Evolutionary conservation across 2,888 invertebrate genomes (phyloP), one percentile per base, ranked within the genome.

Genomic region (Drosophila formosana): DNA sequence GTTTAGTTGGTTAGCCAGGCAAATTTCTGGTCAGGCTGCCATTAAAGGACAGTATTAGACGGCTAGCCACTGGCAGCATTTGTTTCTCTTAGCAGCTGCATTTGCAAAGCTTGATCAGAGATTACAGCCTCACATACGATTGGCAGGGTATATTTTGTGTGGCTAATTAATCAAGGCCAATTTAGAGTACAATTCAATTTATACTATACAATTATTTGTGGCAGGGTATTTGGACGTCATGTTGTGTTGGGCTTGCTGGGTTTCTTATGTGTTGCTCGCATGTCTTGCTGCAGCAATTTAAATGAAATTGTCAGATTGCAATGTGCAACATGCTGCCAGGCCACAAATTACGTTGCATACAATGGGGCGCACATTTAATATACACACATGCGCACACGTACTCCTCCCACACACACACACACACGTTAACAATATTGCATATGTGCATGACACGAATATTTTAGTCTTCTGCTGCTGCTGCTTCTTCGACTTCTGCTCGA

Each of bases 251-350:
- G 1, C 3, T 3, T 46, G 37, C 11, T 34, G 32, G n/a, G 13
- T 34, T 62, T 50, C 53, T 58, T 58, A 43, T 45, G 13, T 49
- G 49, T 34, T 41, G 37, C n/a, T 32, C 53, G 61, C 65, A 65
- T 87, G 78, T 81, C 80, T 80, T 81, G 82, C n/a, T 11, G 52
- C 72, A 88, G 85, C 69, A 81, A 89, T 89, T 85, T 87, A 89
- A 85, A 87, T 85, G 87, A 89, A 89, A 87, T 89, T 85, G 89
- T 85, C 84, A 85, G 89, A 84, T 87, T 89, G 88, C 82, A 81
- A 85, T 89, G 87, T 87, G 87, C 71, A 89, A 89, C 84, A 85
- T 87, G 87, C 72, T 75, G 73, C 84, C 72, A 65, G 58, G 89
- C 89, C 87, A 89, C 89, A 85, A 89, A 85, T 85, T 89, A 81